Evolutionary conservation across 92 coral and sea anemone species (phyloP), one percentile per base, ranked within the genome.

Genomic region (Epizoanthus ramosus): DNA sequence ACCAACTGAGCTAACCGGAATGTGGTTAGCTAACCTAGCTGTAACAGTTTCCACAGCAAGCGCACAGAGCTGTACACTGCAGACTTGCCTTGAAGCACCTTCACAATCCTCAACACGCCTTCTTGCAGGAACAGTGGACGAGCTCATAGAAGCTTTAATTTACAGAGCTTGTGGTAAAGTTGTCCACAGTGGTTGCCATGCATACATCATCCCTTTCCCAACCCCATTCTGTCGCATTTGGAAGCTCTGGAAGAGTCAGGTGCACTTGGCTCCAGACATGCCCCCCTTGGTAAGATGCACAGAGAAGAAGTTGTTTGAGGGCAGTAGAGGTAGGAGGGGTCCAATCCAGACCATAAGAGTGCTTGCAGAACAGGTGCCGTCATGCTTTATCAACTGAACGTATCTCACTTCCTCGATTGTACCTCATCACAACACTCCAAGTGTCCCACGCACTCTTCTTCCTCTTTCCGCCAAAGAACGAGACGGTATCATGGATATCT

Each of bases 361-460:
- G 66, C 56, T 72, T 13, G 39, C 75, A 68, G 58, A 80, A 80
- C 61, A 80, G 17, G 3, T 80, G 75, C 19, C 43, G 75, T 22
- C 85, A 41, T 65, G 85, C 64, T 14, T 80, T 79, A 35, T 80
- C 63, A 16, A 68, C 85, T 24, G 85, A 65, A 8, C 6, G 10
- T 7, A 64, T 37, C 54, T 72, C 25, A 53, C 70, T 83, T 18
- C 53, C 79, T 25, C 86, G 79, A 57, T 83, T 86, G 70, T 86
- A 86, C 89, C 80, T 21, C 41, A 86, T 31, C 53, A 86, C 75
- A 57, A 86, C 79, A 75, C 61, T 85, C 88, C 88, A 85, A 33
- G 88, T 85, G 77, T 86, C 89, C 89, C 89, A 86, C 54, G 87
- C 86, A 74, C 84, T 81, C 41, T 87, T 87, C 77, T 81, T 82